These are phyloP conservation scores for Ophonus ardosiacus DNA, from an alignment of 2,888 invertebrate genomes.

Conservation along the genomic window DNA sequence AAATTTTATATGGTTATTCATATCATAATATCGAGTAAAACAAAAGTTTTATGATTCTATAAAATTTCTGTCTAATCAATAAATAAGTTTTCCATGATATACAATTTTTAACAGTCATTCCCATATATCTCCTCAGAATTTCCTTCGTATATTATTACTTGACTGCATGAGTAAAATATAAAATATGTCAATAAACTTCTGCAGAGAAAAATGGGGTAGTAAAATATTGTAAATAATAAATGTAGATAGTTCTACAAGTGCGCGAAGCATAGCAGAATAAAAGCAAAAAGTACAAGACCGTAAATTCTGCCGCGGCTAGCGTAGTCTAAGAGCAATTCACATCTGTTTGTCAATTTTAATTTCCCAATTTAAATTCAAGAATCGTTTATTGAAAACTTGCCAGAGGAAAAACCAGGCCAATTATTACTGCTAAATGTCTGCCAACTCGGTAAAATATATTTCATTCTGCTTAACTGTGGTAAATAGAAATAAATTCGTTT, in stretches of 20 bases:
- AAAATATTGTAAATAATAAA: neutral
- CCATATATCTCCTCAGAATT: neutral
- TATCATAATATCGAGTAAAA: neutral
- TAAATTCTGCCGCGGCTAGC: neutral
- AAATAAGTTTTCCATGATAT: neutral
- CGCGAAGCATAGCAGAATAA: neutral
- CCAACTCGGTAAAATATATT: neutral
- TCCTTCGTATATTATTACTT: neutral
- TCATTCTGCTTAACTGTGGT: neutral
- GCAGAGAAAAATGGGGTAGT: neutral
- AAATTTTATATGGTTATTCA: neutral
- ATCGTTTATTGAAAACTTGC: constrained; percentile 6
- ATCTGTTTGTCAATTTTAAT: constrained; percentile 40
- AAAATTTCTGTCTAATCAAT: neutral
- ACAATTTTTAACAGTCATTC: neutral
- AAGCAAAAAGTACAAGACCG: neutral
- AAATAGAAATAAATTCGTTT: constrained; percentile 3
- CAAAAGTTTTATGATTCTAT: neutral
- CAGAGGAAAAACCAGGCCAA: constrained; percentile 13
- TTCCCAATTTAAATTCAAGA: constrained; percentile 25
- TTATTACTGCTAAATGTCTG: constrained; percentile 18
- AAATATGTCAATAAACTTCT: neutral
- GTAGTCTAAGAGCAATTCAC: constrained; percentile 8
- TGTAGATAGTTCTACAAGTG: neutral
- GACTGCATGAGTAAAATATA: neutral